These are phyloP conservation scores for Chrysaora quinquecirrha DNA, from an alignment of 30 jellyfish, hydroid and myxozoan genomes.

Conservation along the genomic window DNA sequence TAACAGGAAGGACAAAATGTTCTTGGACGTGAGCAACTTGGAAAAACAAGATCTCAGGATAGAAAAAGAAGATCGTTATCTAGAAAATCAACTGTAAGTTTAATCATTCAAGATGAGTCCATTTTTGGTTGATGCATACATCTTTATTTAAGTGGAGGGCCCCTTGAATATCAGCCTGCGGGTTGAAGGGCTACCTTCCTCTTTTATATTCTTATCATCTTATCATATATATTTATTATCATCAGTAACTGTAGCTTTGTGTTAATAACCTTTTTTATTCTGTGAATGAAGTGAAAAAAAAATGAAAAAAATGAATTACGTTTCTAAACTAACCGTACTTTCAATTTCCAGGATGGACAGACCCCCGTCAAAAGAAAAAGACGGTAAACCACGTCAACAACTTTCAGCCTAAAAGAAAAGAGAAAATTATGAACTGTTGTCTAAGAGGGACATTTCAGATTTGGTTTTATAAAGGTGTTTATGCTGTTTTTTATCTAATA, in stretches of 20 bases:
- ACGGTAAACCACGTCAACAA: no score
- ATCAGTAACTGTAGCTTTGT: no score
- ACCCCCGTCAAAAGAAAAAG: neutral
- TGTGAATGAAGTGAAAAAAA: neutral
- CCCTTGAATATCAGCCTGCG: no score
- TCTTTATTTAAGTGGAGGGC: neutral
- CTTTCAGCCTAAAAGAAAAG: no score
- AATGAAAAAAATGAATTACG: neutral
- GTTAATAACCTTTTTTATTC: neutral
- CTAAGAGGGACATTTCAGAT: no score
- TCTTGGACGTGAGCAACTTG: slow-evolving; percentile 47
- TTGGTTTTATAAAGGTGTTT: no score
- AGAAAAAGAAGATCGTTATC: slow-evolving; percentile 30
- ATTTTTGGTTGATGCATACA: neutral
- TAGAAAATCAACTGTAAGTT: slow-evolving; percentile 22
- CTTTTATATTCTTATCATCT: neutral
- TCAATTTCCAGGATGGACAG: neutral
- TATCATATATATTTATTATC: neutral
- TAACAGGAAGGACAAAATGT: slow-evolving; percentile 36
- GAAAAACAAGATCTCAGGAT: slow-evolving; percentile 79
- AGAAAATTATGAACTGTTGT: no score
- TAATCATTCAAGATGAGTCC: no score
- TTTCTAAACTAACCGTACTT: neutral
- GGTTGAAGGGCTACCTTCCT: neutral
- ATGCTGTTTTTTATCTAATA: no score